Base-by-base conservation (phyloP, 1,140 invertebrate species). In the Diabrotica undecimpunctata region DNA sequence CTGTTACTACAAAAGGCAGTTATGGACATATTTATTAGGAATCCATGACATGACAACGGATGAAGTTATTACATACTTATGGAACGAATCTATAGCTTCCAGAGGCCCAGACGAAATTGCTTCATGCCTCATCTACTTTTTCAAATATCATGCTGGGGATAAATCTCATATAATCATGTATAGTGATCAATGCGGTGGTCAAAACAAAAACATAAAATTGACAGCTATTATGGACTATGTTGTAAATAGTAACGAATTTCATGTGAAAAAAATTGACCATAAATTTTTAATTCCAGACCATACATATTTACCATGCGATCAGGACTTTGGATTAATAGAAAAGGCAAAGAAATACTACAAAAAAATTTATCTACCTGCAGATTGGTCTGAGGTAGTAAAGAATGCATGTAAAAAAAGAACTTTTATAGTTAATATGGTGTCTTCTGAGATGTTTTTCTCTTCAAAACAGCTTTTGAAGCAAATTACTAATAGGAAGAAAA, bases 131-230 rank as follows among this genome's bases (percentile, higher is more conserved):
- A 60, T 64, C 9, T 39, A 66, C 39, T 68, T 41, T 61, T 36
- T 70, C 2, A 67, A 67, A 61, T 14, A 39, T 55, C 12, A 25
- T 25, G 25, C 25, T 25, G 25, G 25, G 25, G 25, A 25, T 11
- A 61, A 25, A 25, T 64, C 54, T 61, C 36, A 41, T 11, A 6
- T 64, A 46, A 66, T 70, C 14, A 68, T 70, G 66, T 68, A 70
- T 66, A 65, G 59, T 25, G 25, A 25, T 25, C 25, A 25, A 25
- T 25, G 25, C 25, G 25, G 25, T 25, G 25, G 25, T 25, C 37
- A 66, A 70, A 70, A 71, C 52, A 60, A 55, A 50, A 70, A 71
- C 39, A 67, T 67, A 8, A 70, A 70, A 52, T 12, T 61, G 5
- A 5, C 60, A 53, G 14, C 41, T 11, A 61, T 61, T 56, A 55